These are phyloP conservation scores for Drosophila seguyi DNA, from an alignment of 1,140 invertebrate genomes.

Conservation along the genomic window DNA sequence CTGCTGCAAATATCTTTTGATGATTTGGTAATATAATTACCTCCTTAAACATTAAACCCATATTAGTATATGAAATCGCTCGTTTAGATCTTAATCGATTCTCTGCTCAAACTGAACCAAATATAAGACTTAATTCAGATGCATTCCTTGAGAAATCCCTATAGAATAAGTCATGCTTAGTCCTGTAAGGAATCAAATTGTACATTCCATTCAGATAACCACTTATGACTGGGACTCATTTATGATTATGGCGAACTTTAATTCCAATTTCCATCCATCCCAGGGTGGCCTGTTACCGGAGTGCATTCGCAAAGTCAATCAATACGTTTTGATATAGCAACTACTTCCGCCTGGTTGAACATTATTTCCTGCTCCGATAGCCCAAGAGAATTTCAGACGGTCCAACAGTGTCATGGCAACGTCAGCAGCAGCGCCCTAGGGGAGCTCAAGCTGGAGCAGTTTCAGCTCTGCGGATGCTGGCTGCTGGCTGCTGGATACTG, in stretches of 20 bases:
- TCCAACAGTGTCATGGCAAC: slow-evolving; percentile 62
- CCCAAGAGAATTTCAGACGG: slow-evolving; percentile 24
- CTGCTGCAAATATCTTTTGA: neutral
- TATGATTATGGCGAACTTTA: slow-evolving; percentile 46
- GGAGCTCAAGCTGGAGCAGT: slow-evolving; percentile 33
- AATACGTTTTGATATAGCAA: slow-evolving; percentile 69
- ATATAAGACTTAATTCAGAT: neutral
- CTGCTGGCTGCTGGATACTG: neutral
- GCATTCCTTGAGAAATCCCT: neutral
- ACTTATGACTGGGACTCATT: slow-evolving; percentile 19
- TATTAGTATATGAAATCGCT: neutral
- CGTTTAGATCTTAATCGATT: neutral
- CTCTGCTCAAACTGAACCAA: neutral
- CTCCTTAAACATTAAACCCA: neutral
- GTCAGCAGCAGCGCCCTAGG: slow-evolving; percentile 23
- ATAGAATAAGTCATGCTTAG: neutral
- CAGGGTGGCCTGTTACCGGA: slow-evolving; percentile 16
- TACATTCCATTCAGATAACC: slow-evolving; percentile 5
- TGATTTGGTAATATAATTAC: neutral
- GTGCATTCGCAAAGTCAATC: slow-evolving; percentile 72
- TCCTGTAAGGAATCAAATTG: slow-evolving; percentile 1
- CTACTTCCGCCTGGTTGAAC: slow-evolving; percentile 70
- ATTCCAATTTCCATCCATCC: slow-evolving; percentile 43
- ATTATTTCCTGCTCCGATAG: slow-evolving; percentile 65
- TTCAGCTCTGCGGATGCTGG: slow-evolving; percentile 21